Evolutionary conservation across 2,888 invertebrate species (phyloP), one percentile per base, ranked within the genome.

Genomic region (Tupiocoris notatus): DNA sequence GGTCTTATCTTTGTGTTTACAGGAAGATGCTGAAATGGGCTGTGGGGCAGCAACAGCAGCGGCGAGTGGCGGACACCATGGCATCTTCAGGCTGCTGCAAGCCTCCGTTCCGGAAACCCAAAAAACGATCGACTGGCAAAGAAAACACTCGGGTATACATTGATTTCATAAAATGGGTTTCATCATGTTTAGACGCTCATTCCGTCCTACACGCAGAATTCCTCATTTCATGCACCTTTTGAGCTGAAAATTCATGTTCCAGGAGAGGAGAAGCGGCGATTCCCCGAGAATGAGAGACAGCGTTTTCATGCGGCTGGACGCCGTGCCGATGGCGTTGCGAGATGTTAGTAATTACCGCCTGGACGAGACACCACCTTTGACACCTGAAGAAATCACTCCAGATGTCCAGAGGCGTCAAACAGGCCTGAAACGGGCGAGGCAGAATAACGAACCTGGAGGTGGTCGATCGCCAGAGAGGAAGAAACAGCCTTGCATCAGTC

Each of bases 11-110:
- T n/a, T 39, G 39, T 39, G 39, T 39, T 77, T 77, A 24, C 65
- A 67, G 70, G 76, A 74, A 54, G 73, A 82, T 82, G 82, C 80
- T 82, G 78, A 82, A 82, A 82, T 82, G 82, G 82, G 80, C 82
- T 61, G 81, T 82, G 68, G 81, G 80, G 77, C 81, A 81, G 77
- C 71, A 79, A 77, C 39, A 39, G 39, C 39, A 39, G 39, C 39
- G 39, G 39, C 58, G 79, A 79, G 62, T 76, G 23, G 68, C 54
- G 68, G 76, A 76, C n/a, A 70, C 67, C 54, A 3, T 12, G 3
- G 12, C 39, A 12, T 58, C 73, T 22, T 59, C 73, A 22, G 64
- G 65, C 56, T 77, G 77, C 62, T 75, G 77, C 63, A 73, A 68
- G 18, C 78, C 78, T n/a, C 80, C 74, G 70, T 78, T 78, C 62